Evolutionary conservation across 2,113 vertebrate genomes (phyloP).

Genomic region (Triplophysa dalaica): DNA sequence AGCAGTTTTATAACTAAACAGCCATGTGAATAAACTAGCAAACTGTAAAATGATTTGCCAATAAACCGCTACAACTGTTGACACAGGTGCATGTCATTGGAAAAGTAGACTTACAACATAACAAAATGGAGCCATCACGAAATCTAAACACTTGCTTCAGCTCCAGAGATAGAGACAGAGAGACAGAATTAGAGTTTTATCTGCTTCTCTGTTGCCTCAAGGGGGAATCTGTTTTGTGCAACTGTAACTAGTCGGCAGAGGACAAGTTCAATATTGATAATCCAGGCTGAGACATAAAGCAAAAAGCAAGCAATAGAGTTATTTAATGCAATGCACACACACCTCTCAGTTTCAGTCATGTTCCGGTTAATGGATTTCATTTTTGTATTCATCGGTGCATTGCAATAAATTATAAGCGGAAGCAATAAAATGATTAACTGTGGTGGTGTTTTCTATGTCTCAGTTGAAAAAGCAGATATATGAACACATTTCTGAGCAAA

Average conservation of each 20-base stretch:
- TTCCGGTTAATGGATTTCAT: not conserved
- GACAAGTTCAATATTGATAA: not conserved
- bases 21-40: not conserved
- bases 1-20: slow-evolving; percentile 18
- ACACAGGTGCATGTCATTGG: not conserved
- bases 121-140: not conserved
- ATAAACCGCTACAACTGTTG: slow-evolving; percentile 21
- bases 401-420: too few species aligned
- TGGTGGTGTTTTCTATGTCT: not conserved
- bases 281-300: not conserved
- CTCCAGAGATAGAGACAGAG: not conserved
- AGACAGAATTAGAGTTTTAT: slow-evolving; percentile 37
- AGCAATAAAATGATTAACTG: not conserved
- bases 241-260: slow-evolving; percentile 7
- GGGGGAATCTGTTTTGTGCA: slow-evolving; percentile 41
- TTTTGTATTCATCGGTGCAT: slow-evolving; percentile 12
- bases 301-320: slow-evolving; percentile 13
- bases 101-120: slow-evolving; percentile 9
- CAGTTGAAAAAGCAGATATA: not conserved
- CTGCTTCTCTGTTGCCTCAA: slow-evolving; percentile 24
- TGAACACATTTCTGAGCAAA: not conserved
- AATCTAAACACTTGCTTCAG: slow-evolving; percentile 6
- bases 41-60: slow-evolving; percentile 9
- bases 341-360: not conserved
- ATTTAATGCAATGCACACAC: slow-evolving; percentile 13